Conservation (phyloP, 1,140 invertebrate species). For the Caerostris darwini region DNA sequence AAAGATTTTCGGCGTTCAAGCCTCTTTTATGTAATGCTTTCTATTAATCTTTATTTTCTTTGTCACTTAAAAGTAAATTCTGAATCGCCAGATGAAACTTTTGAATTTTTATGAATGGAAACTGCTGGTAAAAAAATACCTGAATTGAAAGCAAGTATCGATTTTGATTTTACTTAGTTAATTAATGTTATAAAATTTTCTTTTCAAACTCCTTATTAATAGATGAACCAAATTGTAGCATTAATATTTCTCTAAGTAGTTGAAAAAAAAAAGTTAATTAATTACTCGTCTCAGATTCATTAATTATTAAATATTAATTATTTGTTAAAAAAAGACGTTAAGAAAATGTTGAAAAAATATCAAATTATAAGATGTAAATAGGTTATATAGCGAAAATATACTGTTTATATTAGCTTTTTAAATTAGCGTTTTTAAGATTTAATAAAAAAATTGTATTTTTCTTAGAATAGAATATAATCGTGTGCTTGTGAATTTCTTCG, state of each 20-base stretch:
- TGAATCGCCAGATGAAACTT: background rate
- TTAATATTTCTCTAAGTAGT: background rate
- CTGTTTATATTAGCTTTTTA: too few species aligned
- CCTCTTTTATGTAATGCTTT: slow-evolving; percentile 33
- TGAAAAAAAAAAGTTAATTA: background rate
- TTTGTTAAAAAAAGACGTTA: too few species aligned
- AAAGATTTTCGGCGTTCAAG: slow-evolving; percentile 6
- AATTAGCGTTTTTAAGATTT: too few species aligned
- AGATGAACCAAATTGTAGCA: background rate
- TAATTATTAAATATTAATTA: background rate
- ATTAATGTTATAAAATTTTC: background rate
- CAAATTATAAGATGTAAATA: too few species aligned
- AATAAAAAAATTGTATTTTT: too few species aligned
- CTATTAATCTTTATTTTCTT: slow-evolving; percentile 29
- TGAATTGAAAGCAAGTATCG: background rate
- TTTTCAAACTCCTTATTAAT: slow-evolving; percentile 5
- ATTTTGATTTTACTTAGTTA: background rate
- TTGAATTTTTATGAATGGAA: background rate
- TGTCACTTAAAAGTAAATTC: slow-evolving; percentile 19
- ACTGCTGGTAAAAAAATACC: background rate
- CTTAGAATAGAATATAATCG: too few species aligned
- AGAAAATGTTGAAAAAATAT: too few species aligned
- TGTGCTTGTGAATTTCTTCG: too few species aligned
- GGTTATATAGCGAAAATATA: too few species aligned
- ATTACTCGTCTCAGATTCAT: background rate